Evolutionary conservation across 1,140 invertebrate species (phyloP).

Genomic region (Helicoverpa zea): DNA sequence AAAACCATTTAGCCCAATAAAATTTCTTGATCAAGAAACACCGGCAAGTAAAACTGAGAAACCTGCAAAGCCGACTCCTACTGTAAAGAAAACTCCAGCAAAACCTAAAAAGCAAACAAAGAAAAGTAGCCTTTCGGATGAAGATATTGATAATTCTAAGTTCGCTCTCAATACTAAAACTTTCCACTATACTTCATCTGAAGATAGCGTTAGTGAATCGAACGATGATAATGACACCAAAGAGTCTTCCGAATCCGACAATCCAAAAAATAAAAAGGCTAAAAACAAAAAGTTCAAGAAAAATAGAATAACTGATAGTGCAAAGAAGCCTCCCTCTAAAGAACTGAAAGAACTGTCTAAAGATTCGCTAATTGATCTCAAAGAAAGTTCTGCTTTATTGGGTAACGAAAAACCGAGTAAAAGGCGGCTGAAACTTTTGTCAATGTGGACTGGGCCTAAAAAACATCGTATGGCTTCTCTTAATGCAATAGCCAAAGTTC

Average conservation of each 20-base stretch:
- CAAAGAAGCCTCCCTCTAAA: constrained; percentile 77
- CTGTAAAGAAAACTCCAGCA: constrained; percentile 63
- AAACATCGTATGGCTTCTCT: constrained; percentile 94
- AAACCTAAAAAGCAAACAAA: constrained; percentile 75
- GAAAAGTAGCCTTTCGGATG: constrained; percentile 73
- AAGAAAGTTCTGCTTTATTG: constrained; percentile 72
- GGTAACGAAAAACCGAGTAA: constrained; percentile 82
- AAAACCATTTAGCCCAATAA: constrained; percentile 81
- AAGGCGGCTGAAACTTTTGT: constrained; percentile 79
- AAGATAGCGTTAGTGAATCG: constrained; percentile 80
- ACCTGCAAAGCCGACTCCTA: constrained; percentile 57
- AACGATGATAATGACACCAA: constrained; percentile 82
- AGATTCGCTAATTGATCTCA: constrained; percentile 81
- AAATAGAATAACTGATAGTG: constrained; percentile 71
- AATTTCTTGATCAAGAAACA: constrained; percentile 77
- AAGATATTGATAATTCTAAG: constrained; percentile 79
- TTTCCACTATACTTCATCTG: constrained; percentile 77
- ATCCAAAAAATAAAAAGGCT: constrained; percentile 69
- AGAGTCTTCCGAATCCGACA: constrained; percentile 78
- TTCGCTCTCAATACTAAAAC: constrained; percentile 78
- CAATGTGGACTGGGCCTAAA: constrained; percentile 90
- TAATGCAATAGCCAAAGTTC: constrained; percentile 96
- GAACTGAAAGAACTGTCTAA: constrained; percentile 83
- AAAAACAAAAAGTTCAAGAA: constrained; percentile 80
- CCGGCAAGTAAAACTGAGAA: constrained; percentile 65